phyloP scores from a whole-genome alignment of 2,113 vertebrate genomes.

The Syngnathus scovelli region DNA sequence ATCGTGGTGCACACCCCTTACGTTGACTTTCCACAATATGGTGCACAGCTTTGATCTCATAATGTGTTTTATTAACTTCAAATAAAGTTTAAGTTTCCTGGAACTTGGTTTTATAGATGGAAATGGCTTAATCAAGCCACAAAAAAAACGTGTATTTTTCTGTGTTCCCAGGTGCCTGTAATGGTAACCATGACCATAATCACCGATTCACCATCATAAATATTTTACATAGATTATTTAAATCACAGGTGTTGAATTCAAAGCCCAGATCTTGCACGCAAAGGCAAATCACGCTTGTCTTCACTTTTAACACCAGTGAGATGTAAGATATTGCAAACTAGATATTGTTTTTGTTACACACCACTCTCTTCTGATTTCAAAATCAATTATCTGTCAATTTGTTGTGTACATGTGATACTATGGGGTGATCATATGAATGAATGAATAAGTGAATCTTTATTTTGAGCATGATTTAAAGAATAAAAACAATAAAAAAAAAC shows the following conservation, averaged over 20 bases:
- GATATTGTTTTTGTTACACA: too few relatives aligned
- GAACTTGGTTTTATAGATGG: constrained; percentile 36
- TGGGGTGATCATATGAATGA: too few relatives aligned
- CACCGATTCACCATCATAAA: background rate
- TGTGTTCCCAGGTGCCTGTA: constrained; percentile 22
- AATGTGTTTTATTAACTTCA: constrained; percentile 34
- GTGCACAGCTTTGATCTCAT: constrained; percentile 9
- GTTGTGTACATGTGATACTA: too few relatives aligned
- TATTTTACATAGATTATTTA: constrained; percentile 1
- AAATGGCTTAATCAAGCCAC: constrained; percentile 23
- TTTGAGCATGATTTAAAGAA: too few relatives aligned
- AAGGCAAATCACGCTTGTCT: too few relatives aligned
- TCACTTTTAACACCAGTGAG: too few relatives aligned
- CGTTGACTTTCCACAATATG: constrained; percentile 20
- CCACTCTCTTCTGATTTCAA: too few relatives aligned
- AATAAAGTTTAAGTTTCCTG: constrained; percentile 36
- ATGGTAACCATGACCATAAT: background rate
- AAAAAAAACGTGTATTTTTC: constrained; percentile 9
- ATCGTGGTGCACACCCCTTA: constrained; percentile 9
- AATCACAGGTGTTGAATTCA: background rate
- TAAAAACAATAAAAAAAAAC: too few relatives aligned
- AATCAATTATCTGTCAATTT: too few relatives aligned
- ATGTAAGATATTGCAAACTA: too few relatives aligned
- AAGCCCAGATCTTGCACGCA: background rate
- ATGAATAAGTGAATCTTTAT: too few relatives aligned